Percentiles rank a stretch among this genome's conserved stretches.
These are phyloP conservation scores for Pogonognathellus flavescens DNA, from an alignment of 1,140 invertebrate species.

Conservation along the genomic window DNA sequence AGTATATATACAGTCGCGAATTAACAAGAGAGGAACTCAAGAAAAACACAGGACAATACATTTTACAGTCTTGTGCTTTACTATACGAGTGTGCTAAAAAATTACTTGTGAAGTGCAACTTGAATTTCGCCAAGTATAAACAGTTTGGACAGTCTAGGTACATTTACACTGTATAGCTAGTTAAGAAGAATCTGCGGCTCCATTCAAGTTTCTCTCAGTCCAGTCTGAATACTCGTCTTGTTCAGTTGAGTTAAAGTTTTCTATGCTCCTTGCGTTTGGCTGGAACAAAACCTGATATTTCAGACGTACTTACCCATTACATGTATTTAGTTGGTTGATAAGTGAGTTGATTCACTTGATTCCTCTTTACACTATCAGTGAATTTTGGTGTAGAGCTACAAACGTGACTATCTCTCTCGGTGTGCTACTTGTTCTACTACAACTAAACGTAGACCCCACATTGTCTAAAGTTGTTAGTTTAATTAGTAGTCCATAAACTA, in stretches of 20 bases:
- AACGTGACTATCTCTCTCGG: no score
- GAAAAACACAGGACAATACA: no score
- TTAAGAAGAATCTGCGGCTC: neutral
- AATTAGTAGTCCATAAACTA: conserved; percentile 27
- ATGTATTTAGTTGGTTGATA: neutral
- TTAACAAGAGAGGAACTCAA: no score
- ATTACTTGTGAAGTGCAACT: no score
- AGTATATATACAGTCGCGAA: no score
- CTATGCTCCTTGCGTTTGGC: neutral
- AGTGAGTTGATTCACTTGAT: no score
- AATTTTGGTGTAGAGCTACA: no score
- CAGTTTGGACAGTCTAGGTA: neutral
- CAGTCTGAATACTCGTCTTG: neutral
- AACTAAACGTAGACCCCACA: conserved; percentile 14
- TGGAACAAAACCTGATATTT: conserved; percentile 6
- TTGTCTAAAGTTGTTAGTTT: conserved; percentile 21
- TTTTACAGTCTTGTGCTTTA: no score
- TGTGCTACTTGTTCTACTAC: conserved; percentile 7
- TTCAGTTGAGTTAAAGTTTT: conserved; percentile 3
- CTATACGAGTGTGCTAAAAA: no score
- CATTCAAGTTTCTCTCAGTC: neutral
- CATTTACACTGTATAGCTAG: neutral
- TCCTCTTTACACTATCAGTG: no score
- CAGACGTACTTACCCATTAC: neutral
- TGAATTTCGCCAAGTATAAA: neutral